These are phyloP conservation scores for Lithophane ornitopus DNA, from an alignment of 2,888 invertebrate species.

Conservation along the genomic window DNA sequence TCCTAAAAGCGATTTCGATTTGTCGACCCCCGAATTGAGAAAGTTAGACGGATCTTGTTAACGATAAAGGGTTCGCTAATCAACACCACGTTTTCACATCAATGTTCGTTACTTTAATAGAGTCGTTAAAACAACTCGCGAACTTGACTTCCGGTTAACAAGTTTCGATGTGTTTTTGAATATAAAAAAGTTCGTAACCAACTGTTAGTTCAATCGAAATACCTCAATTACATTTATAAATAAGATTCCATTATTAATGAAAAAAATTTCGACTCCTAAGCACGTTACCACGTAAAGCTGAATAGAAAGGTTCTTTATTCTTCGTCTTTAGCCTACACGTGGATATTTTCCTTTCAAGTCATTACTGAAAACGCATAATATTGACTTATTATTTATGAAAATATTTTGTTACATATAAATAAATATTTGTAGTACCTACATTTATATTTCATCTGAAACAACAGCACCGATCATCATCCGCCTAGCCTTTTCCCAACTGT, in stretches of 20 bases:
- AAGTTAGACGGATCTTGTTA: constrained; percentile 89
- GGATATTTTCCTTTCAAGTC: constrained; percentile 25
- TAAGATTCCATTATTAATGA: constrained; percentile 22
- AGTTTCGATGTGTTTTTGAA: constrained; percentile 44
- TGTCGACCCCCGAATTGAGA: constrained; percentile 88
- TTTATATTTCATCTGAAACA: constrained; percentile 14
- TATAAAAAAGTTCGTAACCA: constrained; percentile 40
- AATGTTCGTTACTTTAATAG: constrained; percentile 71
- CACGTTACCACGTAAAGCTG: constrained; percentile 12
- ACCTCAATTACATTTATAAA: constrained; percentile 15
- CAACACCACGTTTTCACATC: constrained; percentile 77
- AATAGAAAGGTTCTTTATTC: constrained; percentile 34
- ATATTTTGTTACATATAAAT: neutral
- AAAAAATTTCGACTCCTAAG: constrained; percentile 16
- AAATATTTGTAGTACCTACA: constrained; percentile 1
- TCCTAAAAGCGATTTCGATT: constrained; percentile 90
- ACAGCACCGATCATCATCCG: no score
- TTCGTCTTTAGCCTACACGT: constrained; percentile 19
- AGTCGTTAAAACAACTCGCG: constrained; percentile 67
- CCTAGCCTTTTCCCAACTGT: no score
- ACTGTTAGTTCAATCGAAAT: constrained; percentile 34
- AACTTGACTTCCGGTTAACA: constrained; percentile 52
- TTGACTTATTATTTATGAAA: constrained; percentile 1
- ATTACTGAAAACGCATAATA: constrained; percentile 10
- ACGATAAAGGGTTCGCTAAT: constrained; percentile 88